Percentiles rank a stretch among this genome's conserved stretches.
phyloP scores from a whole-genome alignment of 2,888 invertebrate species.

The Amphipoea oculea region DNA sequence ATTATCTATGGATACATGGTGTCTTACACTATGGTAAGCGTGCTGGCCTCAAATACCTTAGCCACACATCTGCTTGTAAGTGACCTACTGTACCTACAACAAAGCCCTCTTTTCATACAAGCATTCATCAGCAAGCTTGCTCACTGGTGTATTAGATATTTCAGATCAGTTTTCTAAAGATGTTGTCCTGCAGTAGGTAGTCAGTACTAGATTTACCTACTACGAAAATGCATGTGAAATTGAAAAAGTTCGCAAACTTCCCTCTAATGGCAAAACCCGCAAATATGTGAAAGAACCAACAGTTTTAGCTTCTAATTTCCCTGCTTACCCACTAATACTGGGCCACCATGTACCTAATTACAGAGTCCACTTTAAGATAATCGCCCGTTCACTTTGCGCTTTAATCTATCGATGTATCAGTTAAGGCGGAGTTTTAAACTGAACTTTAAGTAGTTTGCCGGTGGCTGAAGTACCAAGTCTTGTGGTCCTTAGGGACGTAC shows the following conservation, averaged over 20 bases:
- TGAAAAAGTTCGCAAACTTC: neutral
- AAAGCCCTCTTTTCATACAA: neutral
- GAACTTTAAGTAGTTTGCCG: neutral
- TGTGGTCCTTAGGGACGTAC: neutral
- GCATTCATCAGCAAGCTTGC: neutral
- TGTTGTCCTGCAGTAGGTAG: neutral
- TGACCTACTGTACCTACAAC: neutral
- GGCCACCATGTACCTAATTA: conserved; percentile 68
- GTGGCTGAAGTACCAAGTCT: neutral
- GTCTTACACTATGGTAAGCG: neutral
- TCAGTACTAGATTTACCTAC: neutral
- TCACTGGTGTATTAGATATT: neutral
- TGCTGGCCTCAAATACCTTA: neutral
- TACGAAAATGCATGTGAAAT: neutral
- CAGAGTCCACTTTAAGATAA: conserved; percentile 73
- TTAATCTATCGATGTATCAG: conserved; percentile 52
- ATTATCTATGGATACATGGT: conserved; percentile 46
- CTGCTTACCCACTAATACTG: conserved; percentile 8
- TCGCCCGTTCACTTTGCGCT: conserved; percentile 73
- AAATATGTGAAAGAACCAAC: neutral
- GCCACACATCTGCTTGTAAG: conserved; percentile 2
- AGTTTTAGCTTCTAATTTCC: conserved; percentile 16
- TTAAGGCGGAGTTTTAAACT: conserved; percentile 47
- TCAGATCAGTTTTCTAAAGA: neutral
- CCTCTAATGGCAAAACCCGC: neutral